A percentile compares a stretch with the other conserved stretches of the same genome.
phyloP scores from a whole-genome alignment of 2,113 vertebrate genomes.

The Calypte anna region DNA sequence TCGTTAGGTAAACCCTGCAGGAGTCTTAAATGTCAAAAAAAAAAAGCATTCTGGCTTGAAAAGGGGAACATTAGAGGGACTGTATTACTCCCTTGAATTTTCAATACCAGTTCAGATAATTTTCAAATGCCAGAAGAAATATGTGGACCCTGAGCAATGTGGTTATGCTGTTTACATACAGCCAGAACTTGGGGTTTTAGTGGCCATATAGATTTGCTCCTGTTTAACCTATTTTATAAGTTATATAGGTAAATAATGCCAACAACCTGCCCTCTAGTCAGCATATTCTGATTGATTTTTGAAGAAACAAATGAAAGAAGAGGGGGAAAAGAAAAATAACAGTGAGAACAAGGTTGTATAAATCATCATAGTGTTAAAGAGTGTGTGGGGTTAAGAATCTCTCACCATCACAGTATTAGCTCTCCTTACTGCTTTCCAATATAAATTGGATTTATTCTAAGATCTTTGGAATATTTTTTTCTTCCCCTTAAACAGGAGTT shows the following conservation, averaged over 20 bases:
- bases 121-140: background rate
- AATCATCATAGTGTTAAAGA: background rate
- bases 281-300: background rate
- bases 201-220: background rate
- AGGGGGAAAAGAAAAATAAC: background rate
- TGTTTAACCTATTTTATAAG: background rate
- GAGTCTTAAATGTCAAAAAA: background rate
- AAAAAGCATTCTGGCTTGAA: background rate
- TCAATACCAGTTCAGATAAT: background rate
- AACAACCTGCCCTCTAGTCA: background rate
- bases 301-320: background rate
- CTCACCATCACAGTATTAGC: background rate
- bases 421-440: background rate
- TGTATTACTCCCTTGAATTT: background rate
- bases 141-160: background rate
- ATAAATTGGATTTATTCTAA: background rate
- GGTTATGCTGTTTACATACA: background rate
- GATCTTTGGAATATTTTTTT: background rate
- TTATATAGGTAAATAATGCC: background rate
- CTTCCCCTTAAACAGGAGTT: background rate
- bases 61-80: background rate
- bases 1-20: background rate
- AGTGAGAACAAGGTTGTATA: background rate
- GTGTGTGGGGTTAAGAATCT: background rate
- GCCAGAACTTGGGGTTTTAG: background rate